Conservation (phyloP, 2,113 vertebrate species). For the Phylloscopus trochiloides region DNA sequence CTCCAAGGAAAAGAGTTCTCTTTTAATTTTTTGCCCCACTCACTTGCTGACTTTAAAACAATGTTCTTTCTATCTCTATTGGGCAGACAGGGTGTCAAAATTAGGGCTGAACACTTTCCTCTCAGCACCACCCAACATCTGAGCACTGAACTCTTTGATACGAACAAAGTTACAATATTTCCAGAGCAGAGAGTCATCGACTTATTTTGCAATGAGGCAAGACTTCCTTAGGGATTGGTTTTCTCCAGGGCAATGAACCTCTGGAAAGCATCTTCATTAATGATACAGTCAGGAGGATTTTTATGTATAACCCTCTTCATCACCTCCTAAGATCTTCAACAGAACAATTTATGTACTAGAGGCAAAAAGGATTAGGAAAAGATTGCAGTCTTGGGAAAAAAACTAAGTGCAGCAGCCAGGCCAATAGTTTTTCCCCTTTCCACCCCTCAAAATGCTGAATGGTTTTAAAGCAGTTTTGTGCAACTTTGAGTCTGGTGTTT, state of each 20-base stretch:
- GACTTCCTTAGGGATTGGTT: background rate
- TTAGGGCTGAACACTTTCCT: background rate
- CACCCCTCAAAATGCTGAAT: background rate
- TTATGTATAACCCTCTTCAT: background rate
- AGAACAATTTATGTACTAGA: background rate
- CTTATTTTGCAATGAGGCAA: background rate
- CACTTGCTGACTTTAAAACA: background rate
- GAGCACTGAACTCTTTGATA: background rate
- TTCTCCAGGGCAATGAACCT: background rate
- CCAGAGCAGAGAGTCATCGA: background rate
- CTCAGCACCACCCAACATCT: background rate
- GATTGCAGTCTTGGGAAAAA: background rate
- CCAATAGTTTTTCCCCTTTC: background rate
- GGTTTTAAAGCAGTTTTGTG: background rate
- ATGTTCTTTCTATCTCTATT: background rate
- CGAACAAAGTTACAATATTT: background rate
- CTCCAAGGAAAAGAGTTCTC: background rate
- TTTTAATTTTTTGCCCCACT: rapidly evolving
- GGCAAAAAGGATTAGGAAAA: background rate
- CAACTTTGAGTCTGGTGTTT: background rate
- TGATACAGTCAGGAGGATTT: background rate
- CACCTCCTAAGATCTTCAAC: background rate
- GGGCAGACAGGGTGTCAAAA: background rate
- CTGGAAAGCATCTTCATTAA: background rate
- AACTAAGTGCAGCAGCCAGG: background rate